Evolutionary conservation across 2,797 vertebrate species (phyloP), one percentile per base, ranked within the genome.

Genomic region (Enteromius paludinosus): DNA sequence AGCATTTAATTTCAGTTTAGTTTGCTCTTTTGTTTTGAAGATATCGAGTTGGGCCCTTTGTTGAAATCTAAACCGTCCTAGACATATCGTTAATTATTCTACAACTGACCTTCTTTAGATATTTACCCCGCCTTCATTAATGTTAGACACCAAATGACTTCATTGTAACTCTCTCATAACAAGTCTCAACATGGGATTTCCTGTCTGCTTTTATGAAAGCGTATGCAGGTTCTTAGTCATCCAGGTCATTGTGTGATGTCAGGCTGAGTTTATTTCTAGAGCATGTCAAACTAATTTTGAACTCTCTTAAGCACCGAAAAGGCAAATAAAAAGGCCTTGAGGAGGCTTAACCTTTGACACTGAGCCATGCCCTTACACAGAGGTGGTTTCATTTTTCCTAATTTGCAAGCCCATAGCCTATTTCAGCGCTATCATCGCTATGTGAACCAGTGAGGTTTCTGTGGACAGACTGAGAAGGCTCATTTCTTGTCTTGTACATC

Each of bases 321-420:
- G n/a, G n/a, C n/a, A 66, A 33, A 66, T 30, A 71, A 71, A 49
- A 30, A 20, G 47, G 5, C 28, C n/a, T 69, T 69, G 66, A 45
- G 66, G n/a, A 41, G 38, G 64, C 20, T 73, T 73, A 49, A 35
- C 12, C 49, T 73, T 56, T 0, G 18, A 73, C 47, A 33, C 28
- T n/a, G 17, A 35, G 5, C 11, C 12, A 8, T 49, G 49, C 15
- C 30, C 2, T 71, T 49, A 17, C 10, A 18, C 3, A 49, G 43
- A 30, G 69, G 43, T 25, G 41, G 14, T 49, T 49, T 73, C 6
- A 15, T 73, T 35, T 35, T 56, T 74, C 18, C 10, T 54, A 33
- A 73, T 54, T 49, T 56, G 30, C 20, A 15, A 8, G 11, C 35
- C 15, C 47, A 41, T 41, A 28, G 43, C n/a, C n/a, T n/a, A n/a